phyloP scores from a whole-genome alignment of 1,140 invertebrate species.

The Trialeurodes vaporariorum region DNA sequence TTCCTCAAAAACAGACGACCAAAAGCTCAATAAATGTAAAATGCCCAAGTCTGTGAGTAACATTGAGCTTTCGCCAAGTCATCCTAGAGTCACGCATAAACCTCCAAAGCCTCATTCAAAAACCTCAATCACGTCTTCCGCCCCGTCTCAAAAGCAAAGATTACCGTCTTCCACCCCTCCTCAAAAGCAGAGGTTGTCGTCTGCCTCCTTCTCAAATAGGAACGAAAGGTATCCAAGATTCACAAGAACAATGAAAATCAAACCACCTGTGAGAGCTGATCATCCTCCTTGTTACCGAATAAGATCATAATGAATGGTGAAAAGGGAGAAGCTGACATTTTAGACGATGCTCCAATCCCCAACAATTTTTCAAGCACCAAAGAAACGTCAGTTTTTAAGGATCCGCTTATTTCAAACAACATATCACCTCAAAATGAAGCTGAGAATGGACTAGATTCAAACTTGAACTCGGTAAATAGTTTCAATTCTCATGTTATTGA shows the following conservation, averaged over 20 bases:
- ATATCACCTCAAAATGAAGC: background rate
- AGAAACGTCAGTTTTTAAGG: background rate
- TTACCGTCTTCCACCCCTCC: no score
- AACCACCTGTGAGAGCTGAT: no score
- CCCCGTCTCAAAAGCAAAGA: no score
- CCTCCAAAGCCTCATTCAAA: slow-evolving; percentile 39
- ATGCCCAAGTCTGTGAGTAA: slow-evolving; percentile 16
- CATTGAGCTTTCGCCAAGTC: slow-evolving; percentile 20
- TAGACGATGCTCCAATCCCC: background rate
- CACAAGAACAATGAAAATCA: slow-evolving; percentile 6
- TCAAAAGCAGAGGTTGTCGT: no score
- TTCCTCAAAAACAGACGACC: slow-evolving; percentile 20
- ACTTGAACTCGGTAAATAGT: no score
- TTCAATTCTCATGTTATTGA: no score
- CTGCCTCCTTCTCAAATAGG: background rate
- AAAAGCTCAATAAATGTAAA: slow-evolving; percentile 5
- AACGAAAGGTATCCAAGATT: background rate
- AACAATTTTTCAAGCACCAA: background rate
- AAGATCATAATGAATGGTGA: no score
- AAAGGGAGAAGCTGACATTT: background rate
- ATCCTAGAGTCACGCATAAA: slow-evolving; percentile 37
- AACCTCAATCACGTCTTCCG: slow-evolving; percentile 12
- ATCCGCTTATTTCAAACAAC: background rate
- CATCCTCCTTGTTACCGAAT: no score
- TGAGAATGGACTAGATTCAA: no score